Conservation (phyloP, 2,888 invertebrate genomes). For the Cheilosia scutellata region DNA sequence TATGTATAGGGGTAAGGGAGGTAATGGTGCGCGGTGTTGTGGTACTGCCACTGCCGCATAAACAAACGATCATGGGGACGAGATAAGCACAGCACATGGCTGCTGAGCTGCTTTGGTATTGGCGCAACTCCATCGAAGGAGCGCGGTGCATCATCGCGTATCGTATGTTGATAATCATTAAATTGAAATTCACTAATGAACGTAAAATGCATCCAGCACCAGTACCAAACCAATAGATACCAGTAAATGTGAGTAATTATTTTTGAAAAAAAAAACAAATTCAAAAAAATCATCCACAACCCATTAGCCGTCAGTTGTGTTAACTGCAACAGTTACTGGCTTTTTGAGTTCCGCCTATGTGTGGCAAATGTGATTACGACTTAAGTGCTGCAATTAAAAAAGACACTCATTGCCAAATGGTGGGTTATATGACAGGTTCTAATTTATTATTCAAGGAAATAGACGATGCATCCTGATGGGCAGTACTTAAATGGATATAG, state of each 20-base stretch:
- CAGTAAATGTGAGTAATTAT: slow-evolving; percentile 51
- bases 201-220: slow-evolving; percentile 48
- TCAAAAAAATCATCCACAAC: slow-evolving; percentile 22
- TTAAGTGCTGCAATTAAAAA: slow-evolving; percentile 27
- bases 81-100: slow-evolving; percentile 48
- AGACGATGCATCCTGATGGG: neutral
- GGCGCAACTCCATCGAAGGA: slow-evolving; percentile 21
- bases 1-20: neutral
- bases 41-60: slow-evolving; percentile 3
- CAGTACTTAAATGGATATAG: neutral
- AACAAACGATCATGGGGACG: slow-evolving; percentile 55
- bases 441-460: slow-evolving; percentile 18
- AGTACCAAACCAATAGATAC: neutral
- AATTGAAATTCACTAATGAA: slow-evolving; percentile 70
- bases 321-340: slow-evolving; percentile 38
- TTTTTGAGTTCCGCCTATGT: slow-evolving; percentile 38
- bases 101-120: slow-evolving; percentile 29
- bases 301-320: slow-evolving; percentile 47
- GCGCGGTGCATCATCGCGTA: slow-evolving; percentile 5
- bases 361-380: slow-evolving; percentile 14
- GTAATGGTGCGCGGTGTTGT: slow-evolving; percentile 11
- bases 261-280: slow-evolving; percentile 34
- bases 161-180: slow-evolving; percentile 64
- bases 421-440: slow-evolving; percentile 2
- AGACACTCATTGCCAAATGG: neutral